Percentiles rank a stretch among this genome's conserved stretches.
Conservation (phyloP, 2,888 invertebrate genomes). For the Prosapia bicincta region DNA sequence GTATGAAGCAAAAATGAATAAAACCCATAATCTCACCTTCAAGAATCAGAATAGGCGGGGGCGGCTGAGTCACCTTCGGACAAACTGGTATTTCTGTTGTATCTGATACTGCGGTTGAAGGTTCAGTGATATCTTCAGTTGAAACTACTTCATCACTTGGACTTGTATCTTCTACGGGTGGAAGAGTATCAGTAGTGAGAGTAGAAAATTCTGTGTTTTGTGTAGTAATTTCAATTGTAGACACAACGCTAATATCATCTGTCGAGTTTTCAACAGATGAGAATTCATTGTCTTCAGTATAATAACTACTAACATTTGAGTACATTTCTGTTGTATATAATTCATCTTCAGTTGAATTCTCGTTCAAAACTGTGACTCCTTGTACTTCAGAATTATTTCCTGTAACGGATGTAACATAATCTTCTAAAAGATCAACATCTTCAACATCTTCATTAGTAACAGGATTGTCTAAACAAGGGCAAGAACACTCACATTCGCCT, state of each 20-base stretch:
- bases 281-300: neutral
- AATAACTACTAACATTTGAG: neutral
- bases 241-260: neutral
- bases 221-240: constrained; percentile 2
- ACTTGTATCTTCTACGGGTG: constrained; percentile 3
- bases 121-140: constrained; percentile 14
- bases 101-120: neutral
- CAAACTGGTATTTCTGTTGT: constrained; percentile 18
- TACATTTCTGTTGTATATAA: neutral
- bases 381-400: constrained; percentile 14
- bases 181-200: neutral
- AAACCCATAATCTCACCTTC: constrained; percentile 35
- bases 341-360: neutral
- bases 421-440: constrained; percentile 8
- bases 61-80: constrained; percentile 48
- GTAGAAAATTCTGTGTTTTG: neutral
- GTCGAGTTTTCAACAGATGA: neutral
- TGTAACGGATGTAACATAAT: constrained; percentile 23
- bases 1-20: neutral
- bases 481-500: constrained; percentile 70
- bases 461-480: constrained; percentile 51
- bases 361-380: neutral
- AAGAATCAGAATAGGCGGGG: constrained; percentile 45
- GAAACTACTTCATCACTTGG: constrained; percentile 7
- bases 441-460: constrained; percentile 14